phyloP scores from a whole-genome alignment of 2,888 invertebrate genomes.

The Eristalis arbustorum region DNA sequence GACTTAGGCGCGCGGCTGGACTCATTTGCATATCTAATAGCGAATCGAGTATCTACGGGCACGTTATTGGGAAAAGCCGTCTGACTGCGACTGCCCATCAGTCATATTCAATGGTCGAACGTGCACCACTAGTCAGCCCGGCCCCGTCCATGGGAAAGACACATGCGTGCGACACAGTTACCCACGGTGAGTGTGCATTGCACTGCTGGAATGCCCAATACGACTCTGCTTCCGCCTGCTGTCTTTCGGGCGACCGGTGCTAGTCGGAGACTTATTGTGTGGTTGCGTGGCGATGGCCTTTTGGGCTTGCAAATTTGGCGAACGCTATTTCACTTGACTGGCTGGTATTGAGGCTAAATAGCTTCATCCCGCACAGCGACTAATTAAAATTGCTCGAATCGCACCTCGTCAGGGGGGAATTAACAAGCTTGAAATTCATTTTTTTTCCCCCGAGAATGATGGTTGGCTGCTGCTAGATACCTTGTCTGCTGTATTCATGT shows the following conservation, averaged over 20 bases:
- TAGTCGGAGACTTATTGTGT: conserved; percentile 45
- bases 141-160: conserved; percentile 18
- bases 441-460: not conserved
- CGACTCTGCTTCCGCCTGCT: conserved; percentile 52
- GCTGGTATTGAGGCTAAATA: conserved; percentile 18
- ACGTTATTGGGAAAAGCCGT: not conserved
- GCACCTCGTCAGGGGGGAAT: conserved; percentile 16
- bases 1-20: conserved; percentile 3
- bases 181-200: conserved; percentile 36
- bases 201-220: conserved; percentile 50
- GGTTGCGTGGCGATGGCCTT: conserved; percentile 11
- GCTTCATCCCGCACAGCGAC: conserved; percentile 16
- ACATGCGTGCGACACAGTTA: conserved; percentile 56
- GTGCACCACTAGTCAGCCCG: conserved; percentile 1
- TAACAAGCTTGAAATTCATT: conserved; percentile 16
- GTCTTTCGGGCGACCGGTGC: conserved; percentile 2
- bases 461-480: not conserved
- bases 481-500: not conserved
- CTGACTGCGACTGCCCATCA: conserved; percentile 20
- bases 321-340: conserved; percentile 45
- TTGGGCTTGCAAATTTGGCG: conserved; percentile 64
- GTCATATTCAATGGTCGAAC: conserved; percentile 61
- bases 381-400: conserved; percentile 58
- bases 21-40: conserved; percentile 11
- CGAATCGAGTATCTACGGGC: conserved; percentile 11